Percentiles rank a stretch among this genome's conserved stretches.
phyloP scores from a whole-genome alignment of 1,140 invertebrate species.

The Pomacea maculata region DNA sequence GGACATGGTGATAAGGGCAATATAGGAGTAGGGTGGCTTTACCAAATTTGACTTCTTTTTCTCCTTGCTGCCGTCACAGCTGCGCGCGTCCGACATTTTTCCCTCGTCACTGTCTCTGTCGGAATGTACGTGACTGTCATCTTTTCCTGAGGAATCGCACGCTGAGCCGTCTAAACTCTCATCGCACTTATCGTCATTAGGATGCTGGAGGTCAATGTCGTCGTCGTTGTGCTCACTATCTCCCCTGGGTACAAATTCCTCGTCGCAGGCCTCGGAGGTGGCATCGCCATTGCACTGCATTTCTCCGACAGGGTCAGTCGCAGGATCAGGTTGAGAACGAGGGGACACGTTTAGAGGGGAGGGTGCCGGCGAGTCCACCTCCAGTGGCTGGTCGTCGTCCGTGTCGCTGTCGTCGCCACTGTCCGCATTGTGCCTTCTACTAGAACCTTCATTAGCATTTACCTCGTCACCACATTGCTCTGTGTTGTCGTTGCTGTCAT shows the following conservation, averaged over 20 bases:
- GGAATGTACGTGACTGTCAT: background rate
- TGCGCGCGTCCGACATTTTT: constrained; percentile 15
- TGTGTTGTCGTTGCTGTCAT: constrained; percentile 2
- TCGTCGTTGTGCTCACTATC: constrained; percentile 10
- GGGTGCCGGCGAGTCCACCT: constrained; percentile 28
- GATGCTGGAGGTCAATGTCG: background rate
- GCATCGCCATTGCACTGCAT: background rate
- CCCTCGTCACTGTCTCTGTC: constrained; percentile 21
- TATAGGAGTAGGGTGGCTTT: constrained; percentile 98
- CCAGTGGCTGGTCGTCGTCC: constrained; percentile 26
- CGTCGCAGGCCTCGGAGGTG: background rate
- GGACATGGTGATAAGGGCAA: constrained; percentile 97
- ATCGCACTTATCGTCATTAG: constrained; percentile 10
- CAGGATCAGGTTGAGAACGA: constrained; percentile 5
- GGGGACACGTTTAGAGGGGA: constrained; percentile 20
- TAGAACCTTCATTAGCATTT: background rate
- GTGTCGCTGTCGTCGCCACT: constrained; percentile 18
- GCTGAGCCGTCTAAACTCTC: constrained; percentile 16
- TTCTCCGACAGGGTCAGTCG: background rate
- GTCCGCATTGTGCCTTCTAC: background rate
- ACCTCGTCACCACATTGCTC: constrained; percentile 4
- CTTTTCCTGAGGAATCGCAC: background rate
- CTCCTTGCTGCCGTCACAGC: constrained; percentile 22
- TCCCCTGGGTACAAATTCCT: background rate
- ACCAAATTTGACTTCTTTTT: constrained; percentile 67